Evolutionary conservation across 2,888 invertebrate species (phyloP).

Genomic region (Eubasilissa splendida): DNA sequence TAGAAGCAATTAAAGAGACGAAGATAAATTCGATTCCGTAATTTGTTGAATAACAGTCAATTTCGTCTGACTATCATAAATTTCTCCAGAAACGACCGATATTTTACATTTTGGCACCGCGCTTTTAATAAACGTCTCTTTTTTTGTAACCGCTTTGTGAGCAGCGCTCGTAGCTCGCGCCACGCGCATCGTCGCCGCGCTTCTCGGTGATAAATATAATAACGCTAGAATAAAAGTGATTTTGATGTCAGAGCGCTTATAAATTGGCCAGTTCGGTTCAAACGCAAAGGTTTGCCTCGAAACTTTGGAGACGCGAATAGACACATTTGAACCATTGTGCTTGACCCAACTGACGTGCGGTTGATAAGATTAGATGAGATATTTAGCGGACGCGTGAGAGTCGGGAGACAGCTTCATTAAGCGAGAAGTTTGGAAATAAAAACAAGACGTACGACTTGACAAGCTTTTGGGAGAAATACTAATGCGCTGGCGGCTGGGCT

Average conservation of each 20-base stretch:
- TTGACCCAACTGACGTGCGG: not conserved
- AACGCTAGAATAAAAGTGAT: not conserved
- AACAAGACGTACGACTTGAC: not conserved
- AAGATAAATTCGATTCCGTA: constrained; percentile 18
- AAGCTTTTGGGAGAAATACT: constrained; percentile 3
- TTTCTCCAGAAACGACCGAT: constrained; percentile 28
- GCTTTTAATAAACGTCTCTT: constrained; percentile 25
- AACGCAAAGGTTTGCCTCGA: no score
- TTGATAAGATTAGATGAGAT: constrained; percentile 10
- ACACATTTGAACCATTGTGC: not conserved
- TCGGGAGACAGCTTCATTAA: constrained; percentile 23
- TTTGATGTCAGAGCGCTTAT: constrained; percentile 25
- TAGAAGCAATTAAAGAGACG: not conserved
- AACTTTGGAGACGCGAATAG: no score
- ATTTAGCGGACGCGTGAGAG: not conserved
- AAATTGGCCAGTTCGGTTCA: not conserved
- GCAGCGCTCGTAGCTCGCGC: not conserved
- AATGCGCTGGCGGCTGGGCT: not conserved
- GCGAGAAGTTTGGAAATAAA: constrained; percentile 1
- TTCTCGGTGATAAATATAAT: not conserved
- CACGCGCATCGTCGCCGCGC: constrained; percentile 30
- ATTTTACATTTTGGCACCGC: constrained; percentile 28
- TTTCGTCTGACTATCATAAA: constrained; percentile 29
- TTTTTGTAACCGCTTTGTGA: not conserved
- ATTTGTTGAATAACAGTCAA: constrained; percentile 33